Percentiles rank a stretch among this genome's conserved stretches.
phyloP scores from a whole-genome alignment of 2,797 vertebrate species.

The Scolopax bukidnonensis region DNA sequence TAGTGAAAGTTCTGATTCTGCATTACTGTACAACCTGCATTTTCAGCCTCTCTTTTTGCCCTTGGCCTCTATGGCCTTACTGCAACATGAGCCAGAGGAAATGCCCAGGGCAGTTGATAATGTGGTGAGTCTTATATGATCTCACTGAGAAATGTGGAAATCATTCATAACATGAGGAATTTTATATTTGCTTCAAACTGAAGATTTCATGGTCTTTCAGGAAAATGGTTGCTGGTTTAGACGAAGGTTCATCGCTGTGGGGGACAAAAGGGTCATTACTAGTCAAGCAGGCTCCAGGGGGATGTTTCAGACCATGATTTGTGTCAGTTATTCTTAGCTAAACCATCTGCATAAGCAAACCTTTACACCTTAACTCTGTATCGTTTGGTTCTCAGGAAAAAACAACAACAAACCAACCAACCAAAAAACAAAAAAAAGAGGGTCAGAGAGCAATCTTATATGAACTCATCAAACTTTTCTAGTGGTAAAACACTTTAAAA shows the following conservation, averaged over 20 bases:
- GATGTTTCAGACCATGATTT: not conserved
- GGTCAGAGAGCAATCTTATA: accelerated
- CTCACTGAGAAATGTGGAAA: not conserved
- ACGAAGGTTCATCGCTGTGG: not conserved
- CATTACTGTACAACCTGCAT: not conserved
- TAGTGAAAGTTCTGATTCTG: not conserved
- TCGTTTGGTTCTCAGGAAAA: not conserved
- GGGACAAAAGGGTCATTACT: not conserved
- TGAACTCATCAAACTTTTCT: not conserved
- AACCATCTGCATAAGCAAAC: not conserved
- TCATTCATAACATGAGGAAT: not conserved
- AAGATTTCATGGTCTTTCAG: not conserved
- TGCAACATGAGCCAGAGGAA: not conserved
- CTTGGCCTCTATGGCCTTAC: not conserved
- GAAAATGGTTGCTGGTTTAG: not conserved
- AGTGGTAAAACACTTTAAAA: not conserved
- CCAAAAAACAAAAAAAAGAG: accelerated
- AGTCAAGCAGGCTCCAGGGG: not conserved
- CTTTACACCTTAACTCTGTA: not conserved
- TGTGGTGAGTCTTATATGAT: not conserved
- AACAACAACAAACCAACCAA: not conserved
- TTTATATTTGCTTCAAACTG: not conserved
- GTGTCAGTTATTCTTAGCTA: not conserved
- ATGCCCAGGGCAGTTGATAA: not conserved
- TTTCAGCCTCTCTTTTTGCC: not conserved